Percentiles rank a stretch among this genome's conserved stretches.
These are phyloP conservation scores for Blastomussa wellsi DNA, from an alignment of 92 coral and sea anemone species.

Conservation along the genomic window DNA sequence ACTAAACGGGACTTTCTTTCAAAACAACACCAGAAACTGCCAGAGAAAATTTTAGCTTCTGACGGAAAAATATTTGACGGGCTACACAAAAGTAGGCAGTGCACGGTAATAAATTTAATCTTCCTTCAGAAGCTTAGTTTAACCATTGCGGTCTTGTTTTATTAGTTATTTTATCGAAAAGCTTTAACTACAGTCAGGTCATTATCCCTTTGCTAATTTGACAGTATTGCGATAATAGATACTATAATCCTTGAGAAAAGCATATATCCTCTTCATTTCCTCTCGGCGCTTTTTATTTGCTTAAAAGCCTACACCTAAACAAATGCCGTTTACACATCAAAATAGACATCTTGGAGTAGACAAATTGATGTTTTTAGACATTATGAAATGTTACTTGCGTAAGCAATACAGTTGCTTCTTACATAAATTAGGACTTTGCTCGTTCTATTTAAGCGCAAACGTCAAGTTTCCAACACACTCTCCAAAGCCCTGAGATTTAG, in stretches of 20 bases:
- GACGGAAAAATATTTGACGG: neutral
- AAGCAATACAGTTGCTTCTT: neutral
- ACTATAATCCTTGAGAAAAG: constrained; percentile 50
- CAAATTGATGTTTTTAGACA: constrained; percentile 22
- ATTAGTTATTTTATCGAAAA: constrained; percentile 27
- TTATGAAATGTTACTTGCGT: neutral
- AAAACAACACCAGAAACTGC: neutral
- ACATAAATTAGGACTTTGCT: neutral
- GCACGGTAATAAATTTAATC: neutral
- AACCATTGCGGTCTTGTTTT: constrained; percentile 7
- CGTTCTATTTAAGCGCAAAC: neutral
- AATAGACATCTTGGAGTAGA: constrained; percentile 33
- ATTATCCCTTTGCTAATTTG: constrained; percentile 41
- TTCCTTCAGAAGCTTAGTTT: constrained; percentile 3
- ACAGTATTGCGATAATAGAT: constrained; percentile 47
- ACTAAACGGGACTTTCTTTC: neutral
- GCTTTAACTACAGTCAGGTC: constrained; percentile 19
- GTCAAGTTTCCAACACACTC: neutral
- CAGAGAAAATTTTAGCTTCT: neutral
- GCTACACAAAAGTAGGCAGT: neutral
- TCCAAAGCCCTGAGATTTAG: constrained; percentile 17
- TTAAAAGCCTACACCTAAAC: constrained; percentile 42
- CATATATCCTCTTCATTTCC: constrained; percentile 54
- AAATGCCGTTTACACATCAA: constrained; percentile 32
- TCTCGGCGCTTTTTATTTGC: constrained; percentile 36